Conservation (phyloP, 2,888 invertebrate genomes). For the Gastracanthus pulcherrimus region DNA sequence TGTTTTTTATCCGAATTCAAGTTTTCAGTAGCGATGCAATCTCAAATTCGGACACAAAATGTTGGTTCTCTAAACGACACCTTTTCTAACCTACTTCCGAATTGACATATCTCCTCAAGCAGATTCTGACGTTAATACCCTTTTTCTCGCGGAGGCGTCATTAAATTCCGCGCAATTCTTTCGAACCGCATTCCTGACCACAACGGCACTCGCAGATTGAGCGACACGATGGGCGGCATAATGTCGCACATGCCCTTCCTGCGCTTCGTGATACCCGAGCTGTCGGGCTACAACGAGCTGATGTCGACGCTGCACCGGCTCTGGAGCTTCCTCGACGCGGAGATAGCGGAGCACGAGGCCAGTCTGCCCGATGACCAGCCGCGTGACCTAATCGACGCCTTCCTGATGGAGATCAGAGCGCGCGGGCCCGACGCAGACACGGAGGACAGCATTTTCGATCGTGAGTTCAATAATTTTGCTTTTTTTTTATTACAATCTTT, state of each 20-base stretch:
- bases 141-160: too few relatives aligned
- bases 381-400: constrained; percentile 83
- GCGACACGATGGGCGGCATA: constrained; percentile 84
- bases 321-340: constrained; percentile 80
- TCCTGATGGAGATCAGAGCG: constrained; percentile 81
- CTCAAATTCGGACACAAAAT: too few relatives aligned
- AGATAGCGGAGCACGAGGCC: constrained; percentile 68
- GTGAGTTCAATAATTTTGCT: constrained; percentile 60
- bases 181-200: too few relatives aligned
- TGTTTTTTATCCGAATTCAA: too few relatives aligned
- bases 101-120: too few relatives aligned
- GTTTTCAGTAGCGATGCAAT: too few relatives aligned
- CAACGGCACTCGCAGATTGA: constrained; percentile 76
- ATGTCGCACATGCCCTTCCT: constrained; percentile 85
- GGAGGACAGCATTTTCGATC: constrained; percentile 66
- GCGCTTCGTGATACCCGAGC: constrained; percentile 82
- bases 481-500: neutral
- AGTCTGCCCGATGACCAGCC: constrained; percentile 63
- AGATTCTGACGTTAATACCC: too few relatives aligned
- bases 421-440: constrained; percentile 27
- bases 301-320: constrained; percentile 79
- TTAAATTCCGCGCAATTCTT: too few relatives aligned
- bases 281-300: constrained; percentile 82
- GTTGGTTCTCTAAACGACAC: too few relatives aligned
- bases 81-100: too few relatives aligned